Evolutionary conservation across 2,113 vertebrate genomes (phyloP).

Genomic region (Micronycteris hirsuta): DNA sequence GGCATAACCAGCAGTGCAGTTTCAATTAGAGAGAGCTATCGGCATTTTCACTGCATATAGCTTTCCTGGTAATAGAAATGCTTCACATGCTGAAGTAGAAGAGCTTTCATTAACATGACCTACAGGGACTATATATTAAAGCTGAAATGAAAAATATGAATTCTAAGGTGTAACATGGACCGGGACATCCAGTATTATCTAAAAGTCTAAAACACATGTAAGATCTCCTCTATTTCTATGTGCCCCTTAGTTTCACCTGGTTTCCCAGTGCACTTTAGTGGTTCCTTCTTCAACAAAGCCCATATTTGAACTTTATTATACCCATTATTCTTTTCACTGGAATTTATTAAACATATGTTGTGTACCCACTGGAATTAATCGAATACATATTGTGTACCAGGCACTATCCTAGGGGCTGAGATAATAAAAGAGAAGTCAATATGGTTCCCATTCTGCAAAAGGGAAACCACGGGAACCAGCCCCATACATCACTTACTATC

Average conservation of each 20-base stretch:
- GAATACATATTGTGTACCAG: not conserved
- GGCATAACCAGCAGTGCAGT: conserved; percentile 44
- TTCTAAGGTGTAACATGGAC: not conserved
- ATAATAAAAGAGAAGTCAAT: not conserved
- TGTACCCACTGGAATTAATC: no score
- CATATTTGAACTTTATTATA: not conserved
- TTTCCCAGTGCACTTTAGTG: not conserved
- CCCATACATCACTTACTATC: not conserved
- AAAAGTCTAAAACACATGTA: not conserved
- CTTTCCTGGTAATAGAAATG: conserved; percentile 59
- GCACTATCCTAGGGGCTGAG: not conserved
- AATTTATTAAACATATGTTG: not conserved
- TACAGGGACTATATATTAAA: not conserved
- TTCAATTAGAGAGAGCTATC: conserved; percentile 52
- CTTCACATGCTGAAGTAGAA: conserved; percentile 16
- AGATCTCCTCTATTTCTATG: not conserved
- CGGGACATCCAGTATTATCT: not conserved
- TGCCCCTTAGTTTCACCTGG: not conserved
- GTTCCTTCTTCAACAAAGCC: not conserved
- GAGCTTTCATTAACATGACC: conserved; percentile 4
- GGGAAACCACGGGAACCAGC: not conserved
- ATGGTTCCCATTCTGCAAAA: not conserved
- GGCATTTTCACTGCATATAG: conserved; percentile 24
- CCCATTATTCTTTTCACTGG: not conserved
- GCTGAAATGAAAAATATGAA: not conserved